Percentiles rank a stretch among this genome's conserved stretches.
These are phyloP conservation scores for Zaprionus lachaisei DNA, from an alignment of 1,140 invertebrate species.

Conservation along the genomic window DNA sequence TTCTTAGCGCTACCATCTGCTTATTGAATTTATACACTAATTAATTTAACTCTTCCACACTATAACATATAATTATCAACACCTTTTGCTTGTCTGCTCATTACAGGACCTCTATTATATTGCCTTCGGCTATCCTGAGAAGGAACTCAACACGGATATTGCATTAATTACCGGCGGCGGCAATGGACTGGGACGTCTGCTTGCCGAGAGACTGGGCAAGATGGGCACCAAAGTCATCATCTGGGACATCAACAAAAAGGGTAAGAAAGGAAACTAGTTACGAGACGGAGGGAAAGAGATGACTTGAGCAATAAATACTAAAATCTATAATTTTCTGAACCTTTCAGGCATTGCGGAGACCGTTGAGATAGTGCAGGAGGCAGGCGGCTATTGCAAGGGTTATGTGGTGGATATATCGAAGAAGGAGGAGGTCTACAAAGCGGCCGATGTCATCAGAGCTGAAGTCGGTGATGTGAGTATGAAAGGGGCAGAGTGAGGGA, in stretches of 20 bases:
- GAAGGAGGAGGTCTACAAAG: constrained; percentile 92
- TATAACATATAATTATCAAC: constrained; percentile 31
- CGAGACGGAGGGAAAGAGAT: not conserved
- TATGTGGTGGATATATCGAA: constrained; percentile 93
- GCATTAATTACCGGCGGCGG: constrained; percentile 95
- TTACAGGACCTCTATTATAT: constrained; percentile 85
- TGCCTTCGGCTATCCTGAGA: constrained; percentile 85
- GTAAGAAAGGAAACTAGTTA: constrained; percentile 84
- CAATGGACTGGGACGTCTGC: constrained; percentile 93
- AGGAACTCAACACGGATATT: constrained; percentile 89
- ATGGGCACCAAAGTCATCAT: constrained; percentile 92
- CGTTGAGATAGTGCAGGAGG: constrained; percentile 88
- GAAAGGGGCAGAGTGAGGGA: not conserved
- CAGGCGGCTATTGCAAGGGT: constrained; percentile 89
- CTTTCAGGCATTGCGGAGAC: constrained; percentile 90
- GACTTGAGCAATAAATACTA: constrained; percentile 13
- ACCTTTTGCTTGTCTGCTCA: constrained; percentile 23
- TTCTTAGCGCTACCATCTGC: not conserved
- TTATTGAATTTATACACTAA: constrained; percentile 15
- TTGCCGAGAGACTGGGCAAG: constrained; percentile 91
- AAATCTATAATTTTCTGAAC: constrained; percentile 22
- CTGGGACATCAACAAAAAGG: constrained; percentile 96
- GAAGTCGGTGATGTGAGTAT: constrained; percentile 93
- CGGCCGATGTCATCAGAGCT: constrained; percentile 91
- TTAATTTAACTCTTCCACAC: constrained; percentile 16